Evolutionary conservation across 1,140 invertebrate species (phyloP).

Genomic region (Meloidogyne hapla): DNA sequence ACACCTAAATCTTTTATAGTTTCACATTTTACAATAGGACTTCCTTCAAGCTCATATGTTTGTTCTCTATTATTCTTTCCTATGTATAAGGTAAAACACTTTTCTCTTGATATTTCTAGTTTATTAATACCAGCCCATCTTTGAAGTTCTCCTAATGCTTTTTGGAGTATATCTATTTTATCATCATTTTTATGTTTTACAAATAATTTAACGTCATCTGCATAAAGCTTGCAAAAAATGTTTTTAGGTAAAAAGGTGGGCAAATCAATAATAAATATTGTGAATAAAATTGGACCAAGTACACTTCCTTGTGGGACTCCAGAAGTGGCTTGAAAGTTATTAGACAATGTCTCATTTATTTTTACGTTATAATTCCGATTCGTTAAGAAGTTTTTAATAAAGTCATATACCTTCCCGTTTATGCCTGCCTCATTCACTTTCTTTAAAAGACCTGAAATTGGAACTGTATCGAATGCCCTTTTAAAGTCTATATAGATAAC

Average conservation of each 20-base stretch:
- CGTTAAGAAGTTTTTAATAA: slow-evolving; percentile 8
- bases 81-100: not conserved
- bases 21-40: not conserved
- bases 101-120: slow-evolving; percentile 11
- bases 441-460: not conserved
- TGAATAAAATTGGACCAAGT: slow-evolving; percentile 16
- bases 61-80: slow-evolving; percentile 18
- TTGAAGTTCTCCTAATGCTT: not conserved
- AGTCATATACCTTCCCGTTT: not conserved
- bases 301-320: slow-evolving; percentile 21
- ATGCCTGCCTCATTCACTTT: slow-evolving; percentile 1
- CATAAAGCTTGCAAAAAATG: slow-evolving; percentile 3
- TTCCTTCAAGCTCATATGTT: not conserved
- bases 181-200: not conserved
- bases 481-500: slow-evolving; percentile 7
- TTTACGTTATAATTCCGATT: not conserved
- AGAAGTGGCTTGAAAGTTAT: not conserved
- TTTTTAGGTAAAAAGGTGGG: not conserved
- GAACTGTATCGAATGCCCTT: not conserved
- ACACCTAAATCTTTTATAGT: slow-evolving; percentile 1
- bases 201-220: slow-evolving; percentile 15
- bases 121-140: slow-evolving; percentile 6
- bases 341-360: slow-evolving; percentile 4
- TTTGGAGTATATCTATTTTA: not conserved
- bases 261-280: slow-evolving; percentile 22